Conservation (phyloP, 2,888 invertebrate species). For the Thereva unica region DNA sequence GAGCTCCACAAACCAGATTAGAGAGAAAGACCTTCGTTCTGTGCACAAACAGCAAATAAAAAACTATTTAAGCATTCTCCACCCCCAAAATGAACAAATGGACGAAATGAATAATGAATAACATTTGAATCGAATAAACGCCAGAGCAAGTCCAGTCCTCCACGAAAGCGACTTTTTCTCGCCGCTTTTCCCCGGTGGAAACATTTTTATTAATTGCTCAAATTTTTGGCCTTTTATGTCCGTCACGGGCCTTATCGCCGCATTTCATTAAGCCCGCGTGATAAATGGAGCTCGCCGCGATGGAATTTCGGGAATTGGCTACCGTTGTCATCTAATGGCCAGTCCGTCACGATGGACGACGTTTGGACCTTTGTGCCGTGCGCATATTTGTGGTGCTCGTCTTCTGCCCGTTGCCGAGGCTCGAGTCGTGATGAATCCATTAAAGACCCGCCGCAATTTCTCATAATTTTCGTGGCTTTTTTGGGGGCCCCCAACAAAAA, state of each 20-base stretch:
- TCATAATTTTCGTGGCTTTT: slow-evolving; percentile 23
- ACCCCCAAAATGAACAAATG: too few relatives aligned
- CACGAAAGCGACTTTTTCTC: too few relatives aligned
- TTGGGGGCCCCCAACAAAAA: neutral
- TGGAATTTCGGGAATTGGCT: slow-evolving; percentile 40
- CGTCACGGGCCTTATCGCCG: slow-evolving; percentile 37
- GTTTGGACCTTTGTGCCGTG: too few relatives aligned
- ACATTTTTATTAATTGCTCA: slow-evolving; percentile 39
- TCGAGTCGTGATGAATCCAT: slow-evolving; percentile 35
- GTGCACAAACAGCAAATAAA: too few relatives aligned
- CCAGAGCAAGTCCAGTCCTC: too few relatives aligned
- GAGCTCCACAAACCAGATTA: too few relatives aligned
- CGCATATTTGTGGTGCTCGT: slow-evolving; percentile 2
- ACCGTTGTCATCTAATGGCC: slow-evolving; percentile 37
- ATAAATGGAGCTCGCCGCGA: slow-evolving; percentile 36
- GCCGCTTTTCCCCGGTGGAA: neutral
- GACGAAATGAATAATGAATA: too few relatives aligned
- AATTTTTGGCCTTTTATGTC: slow-evolving; percentile 38
- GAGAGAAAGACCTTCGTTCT: too few relatives aligned
- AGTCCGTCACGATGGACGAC: slow-evolving; percentile 41
- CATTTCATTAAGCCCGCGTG: slow-evolving; percentile 36
- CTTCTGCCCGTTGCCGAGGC: slow-evolving; percentile 44
- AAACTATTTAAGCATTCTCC: too few relatives aligned
- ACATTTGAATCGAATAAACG: too few relatives aligned
- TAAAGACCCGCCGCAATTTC: slow-evolving; percentile 31